Conservation (phyloP, 2,113 vertebrate species). For the Cephalopholis sonnerati region DNA sequence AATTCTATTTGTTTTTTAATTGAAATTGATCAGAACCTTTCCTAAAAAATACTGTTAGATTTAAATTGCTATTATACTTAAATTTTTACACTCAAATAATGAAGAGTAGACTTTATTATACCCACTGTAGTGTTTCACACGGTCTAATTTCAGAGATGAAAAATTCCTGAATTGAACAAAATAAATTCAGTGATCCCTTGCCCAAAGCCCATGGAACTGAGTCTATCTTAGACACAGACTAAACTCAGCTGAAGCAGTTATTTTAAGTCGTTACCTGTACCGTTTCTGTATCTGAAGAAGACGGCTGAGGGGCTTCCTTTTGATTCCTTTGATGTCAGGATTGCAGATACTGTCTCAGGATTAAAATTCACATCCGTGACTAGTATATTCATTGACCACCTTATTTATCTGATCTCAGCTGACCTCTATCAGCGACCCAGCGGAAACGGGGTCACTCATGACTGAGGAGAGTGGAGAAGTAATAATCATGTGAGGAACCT, state of each 20-base stretch:
- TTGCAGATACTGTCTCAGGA: constrained; percentile 7
- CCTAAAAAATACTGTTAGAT: neutral
- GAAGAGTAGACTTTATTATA: neutral
- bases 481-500: constrained; percentile 20
- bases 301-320: neutral
- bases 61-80: neutral
- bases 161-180: neutral
- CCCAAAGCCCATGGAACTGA: neutral
- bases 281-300: neutral
- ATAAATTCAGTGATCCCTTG: neutral
- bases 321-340: neutral
- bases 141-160: neutral
- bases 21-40: neutral
- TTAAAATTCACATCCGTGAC: constrained; percentile 17
- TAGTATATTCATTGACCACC: neutral
- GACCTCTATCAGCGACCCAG: constrained; percentile 29
- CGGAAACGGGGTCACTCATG: neutral
- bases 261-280: neutral
- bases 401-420: constrained; percentile 9
- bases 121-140: neutral
- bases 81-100: neutral
- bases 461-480: neutral
- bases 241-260: neutral
- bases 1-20: neutral
- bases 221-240: neutral